Conservation (phyloP, 1,140 invertebrate species). For the Bombus breviceps region DNA sequence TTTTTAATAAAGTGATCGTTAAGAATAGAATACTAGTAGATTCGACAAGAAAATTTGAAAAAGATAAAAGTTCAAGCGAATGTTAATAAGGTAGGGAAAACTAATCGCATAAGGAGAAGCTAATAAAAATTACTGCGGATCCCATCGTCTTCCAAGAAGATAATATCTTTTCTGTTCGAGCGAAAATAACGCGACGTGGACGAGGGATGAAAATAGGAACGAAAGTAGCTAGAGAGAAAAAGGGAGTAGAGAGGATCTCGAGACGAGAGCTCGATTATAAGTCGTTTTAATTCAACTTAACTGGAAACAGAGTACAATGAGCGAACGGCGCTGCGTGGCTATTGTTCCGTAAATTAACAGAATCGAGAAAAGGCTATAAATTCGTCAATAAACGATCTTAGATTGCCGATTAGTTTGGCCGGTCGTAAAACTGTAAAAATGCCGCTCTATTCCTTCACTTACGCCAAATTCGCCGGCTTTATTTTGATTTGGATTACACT, state of each 20-base stretch:
- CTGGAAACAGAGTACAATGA: slow-evolving; percentile 48
- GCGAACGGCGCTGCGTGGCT: slow-evolving; percentile 11
- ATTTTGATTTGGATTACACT: not conserved
- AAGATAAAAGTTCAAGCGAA: no score
- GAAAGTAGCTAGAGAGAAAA: slow-evolving; percentile 51
- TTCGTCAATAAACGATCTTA: slow-evolving; percentile 50
- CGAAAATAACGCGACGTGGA: slow-evolving; percentile 61
- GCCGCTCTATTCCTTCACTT: no score
- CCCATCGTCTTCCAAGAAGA: slow-evolving; percentile 50
- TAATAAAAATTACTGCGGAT: slow-evolving; percentile 56
- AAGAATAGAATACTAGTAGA: no score
- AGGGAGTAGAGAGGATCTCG: slow-evolving; percentile 22
- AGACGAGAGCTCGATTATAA: slow-evolving; percentile 48
- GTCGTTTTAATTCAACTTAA: slow-evolving; percentile 54
- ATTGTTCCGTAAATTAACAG: slow-evolving; percentile 55
- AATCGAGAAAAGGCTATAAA: slow-evolving; percentile 53
- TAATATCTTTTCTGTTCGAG: slow-evolving; percentile 61
- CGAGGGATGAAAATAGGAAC: slow-evolving; percentile 65
- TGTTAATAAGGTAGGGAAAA: not conserved
- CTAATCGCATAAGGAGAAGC: not conserved
- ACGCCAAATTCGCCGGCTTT: fast-evolving
- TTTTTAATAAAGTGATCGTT: no score
- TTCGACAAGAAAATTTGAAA: not conserved
- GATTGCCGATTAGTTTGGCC: slow-evolving; percentile 29
- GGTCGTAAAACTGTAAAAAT: not conserved